Conservation (phyloP, 1,140 invertebrate genomes). For the Agraylea sexmaculata region DNA sequence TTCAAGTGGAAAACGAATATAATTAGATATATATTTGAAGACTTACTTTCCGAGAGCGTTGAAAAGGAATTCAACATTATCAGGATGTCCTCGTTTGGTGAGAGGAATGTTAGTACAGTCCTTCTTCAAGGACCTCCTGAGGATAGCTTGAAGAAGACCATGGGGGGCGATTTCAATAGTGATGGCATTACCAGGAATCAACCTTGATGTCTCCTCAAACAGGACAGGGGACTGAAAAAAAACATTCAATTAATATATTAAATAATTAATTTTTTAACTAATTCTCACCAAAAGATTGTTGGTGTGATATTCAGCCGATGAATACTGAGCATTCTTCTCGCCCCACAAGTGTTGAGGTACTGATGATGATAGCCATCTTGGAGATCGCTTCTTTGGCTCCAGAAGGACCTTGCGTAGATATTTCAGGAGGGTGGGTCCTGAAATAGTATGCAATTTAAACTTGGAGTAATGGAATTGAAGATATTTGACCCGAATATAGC, state of each 20-base stretch:
- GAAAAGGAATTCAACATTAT: constrained; percentile 59
- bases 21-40: not conserved
- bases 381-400: constrained; percentile 47
- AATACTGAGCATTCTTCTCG: constrained; percentile 45
- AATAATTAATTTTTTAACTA: not conserved
- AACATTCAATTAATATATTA: not conserved
- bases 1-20: too few relatives aligned
- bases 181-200: constrained; percentile 69
- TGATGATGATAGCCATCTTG: constrained; percentile 69
- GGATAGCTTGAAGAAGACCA: constrained; percentile 61
- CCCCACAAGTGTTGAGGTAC: constrained; percentile 55
- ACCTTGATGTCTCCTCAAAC: constrained; percentile 69
- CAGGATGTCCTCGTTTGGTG: constrained; percentile 60
- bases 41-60: constrained; percentile 60
- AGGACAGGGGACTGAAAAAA: constrained; percentile 53
- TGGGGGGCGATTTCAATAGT: constrained; percentile 77
- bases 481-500: too few relatives aligned
- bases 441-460: too few relatives aligned
- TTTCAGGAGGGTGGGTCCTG: constrained; percentile 51
- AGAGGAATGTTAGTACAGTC: constrained; percentile 62
- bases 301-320: constrained; percentile 72
- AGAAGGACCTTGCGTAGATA: constrained; percentile 55
- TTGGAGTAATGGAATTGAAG: too few relatives aligned
- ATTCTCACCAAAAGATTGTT: constrained; percentile 57
- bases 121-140: constrained; percentile 44